Base-by-base conservation (phyloP, 1,140 invertebrate genomes). In the Portunus trituberculatus region DNA sequence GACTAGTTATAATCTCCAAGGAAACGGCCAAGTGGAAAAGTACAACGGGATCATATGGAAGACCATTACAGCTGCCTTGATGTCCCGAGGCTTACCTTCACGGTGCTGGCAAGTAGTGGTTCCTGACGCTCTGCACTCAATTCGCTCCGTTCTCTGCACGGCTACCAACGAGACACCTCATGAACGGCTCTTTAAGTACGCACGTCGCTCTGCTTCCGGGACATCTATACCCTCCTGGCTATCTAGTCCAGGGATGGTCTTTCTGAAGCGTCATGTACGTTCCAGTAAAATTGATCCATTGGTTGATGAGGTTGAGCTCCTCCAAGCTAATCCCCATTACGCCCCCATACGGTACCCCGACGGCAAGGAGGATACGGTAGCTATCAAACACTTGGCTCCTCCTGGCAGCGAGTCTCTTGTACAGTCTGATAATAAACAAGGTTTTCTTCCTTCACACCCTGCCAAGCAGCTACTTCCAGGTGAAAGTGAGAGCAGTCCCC, bases 301-400 rank as follows among this genome's bases (percentile, higher is more conserved):
- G 4, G 92, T 93, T 4, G 92, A 93, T 8, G 76, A 93, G n/a
- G 87, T 93, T 16, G 59, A 93, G 29, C 92, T 93, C 92, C n/a
- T n/a, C n/a, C n/a, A n/a, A n/a, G n/a, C n/a, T n/a, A n/a, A n/a
- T n/a, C n/a, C n/a, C n/a, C n/a, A 93, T 8, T 88, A 93, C 52
- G 92, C 92, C 45, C 39, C 10, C 14, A 14, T 86, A 14, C 29
- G 39, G 8, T 90, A 84, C 92, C 29, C 12, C 14, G 29, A 86
- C 7, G 39, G 92, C 52, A 10, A 14, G 28, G 39, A 83, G 39
- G 39, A 20, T 86, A 86, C 39, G 8, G 52, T 93, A 84, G 87
- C 52, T 31, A 93, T 87, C 31, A 16, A 29, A 87, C 84, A 87
- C 84, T 87, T 87, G 29, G 84, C 84, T 29, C 84, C n/a, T n/a